These are phyloP conservation scores for Sussaba pulchella DNA, from an alignment of 2,888 invertebrate genomes.

Conservation along the genomic window DNA sequence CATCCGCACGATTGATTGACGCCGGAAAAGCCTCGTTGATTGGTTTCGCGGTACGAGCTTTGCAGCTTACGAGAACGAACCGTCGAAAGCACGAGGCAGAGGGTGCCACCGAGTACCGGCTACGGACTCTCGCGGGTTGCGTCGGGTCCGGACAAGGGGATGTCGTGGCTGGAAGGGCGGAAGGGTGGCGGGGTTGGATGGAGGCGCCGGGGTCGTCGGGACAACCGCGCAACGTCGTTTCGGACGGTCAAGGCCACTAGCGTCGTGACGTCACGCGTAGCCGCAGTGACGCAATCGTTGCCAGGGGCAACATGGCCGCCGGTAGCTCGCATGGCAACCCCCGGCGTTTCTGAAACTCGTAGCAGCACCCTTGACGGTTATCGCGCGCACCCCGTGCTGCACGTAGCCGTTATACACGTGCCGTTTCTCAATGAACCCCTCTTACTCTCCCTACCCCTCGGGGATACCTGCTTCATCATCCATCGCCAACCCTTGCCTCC, in stretches of 20 bases:
- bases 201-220: slow-evolving; percentile 61
- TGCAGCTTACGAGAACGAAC: too few relatives aligned
- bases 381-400: slow-evolving; percentile 39
- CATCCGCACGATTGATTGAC: too few relatives aligned
- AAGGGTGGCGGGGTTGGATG: slow-evolving; percentile 22
- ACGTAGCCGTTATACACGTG: slow-evolving; percentile 75
- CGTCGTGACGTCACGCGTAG: slow-evolving; percentile 81
- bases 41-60: too few relatives aligned
- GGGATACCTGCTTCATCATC: slow-evolving; percentile 43
- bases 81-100: too few relatives aligned
- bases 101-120: too few relatives aligned
- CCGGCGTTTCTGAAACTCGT: slow-evolving; percentile 60
- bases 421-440: slow-evolving; percentile 80
- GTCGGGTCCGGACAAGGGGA: not conserved
- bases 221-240: slow-evolving; percentile 67
- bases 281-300: slow-evolving; percentile 83
- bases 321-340: slow-evolving; percentile 79
- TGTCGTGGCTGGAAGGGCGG: not conserved
- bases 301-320: slow-evolving; percentile 79
- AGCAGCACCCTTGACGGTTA: too few relatives aligned
- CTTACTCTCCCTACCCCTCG: slow-evolving; percentile 56
- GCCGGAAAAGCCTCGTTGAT: too few relatives aligned
- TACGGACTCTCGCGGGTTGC: not conserved
- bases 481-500: slow-evolving; percentile 53
- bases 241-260: slow-evolving; percentile 82